These are phyloP conservation scores for Lithodes maja DNA, from an alignment of 2,888 invertebrate genomes.

Conservation along the genomic window DNA sequence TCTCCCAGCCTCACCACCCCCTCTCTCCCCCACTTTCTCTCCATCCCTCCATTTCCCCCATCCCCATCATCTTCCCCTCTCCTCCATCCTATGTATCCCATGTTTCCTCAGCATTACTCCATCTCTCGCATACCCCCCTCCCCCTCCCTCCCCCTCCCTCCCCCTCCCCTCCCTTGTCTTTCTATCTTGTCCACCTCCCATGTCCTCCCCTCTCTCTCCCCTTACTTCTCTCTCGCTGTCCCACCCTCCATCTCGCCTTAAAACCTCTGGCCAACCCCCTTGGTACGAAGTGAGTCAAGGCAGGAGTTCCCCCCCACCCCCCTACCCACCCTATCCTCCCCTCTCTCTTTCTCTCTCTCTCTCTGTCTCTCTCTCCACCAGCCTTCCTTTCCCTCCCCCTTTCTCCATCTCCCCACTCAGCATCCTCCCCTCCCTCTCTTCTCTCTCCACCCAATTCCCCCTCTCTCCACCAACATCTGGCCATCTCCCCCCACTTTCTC, in stretches of 20 bases:
- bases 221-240: no score
- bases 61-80: not conserved
- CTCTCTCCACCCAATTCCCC: not conserved
- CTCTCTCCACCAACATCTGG: not conserved
- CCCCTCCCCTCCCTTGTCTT: no score
- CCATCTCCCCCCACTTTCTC: not conserved
- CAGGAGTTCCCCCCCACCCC: not conserved
- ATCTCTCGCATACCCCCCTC: no score
- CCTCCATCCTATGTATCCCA: not conserved
- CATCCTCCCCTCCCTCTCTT: not conserved
- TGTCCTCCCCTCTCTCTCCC: no score
- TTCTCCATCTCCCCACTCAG: not conserved
- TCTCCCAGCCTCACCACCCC: not conserved
- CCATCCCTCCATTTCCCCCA: not conserved
- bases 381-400: not conserved
- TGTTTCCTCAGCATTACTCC: not conserved
- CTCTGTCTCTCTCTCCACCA: not conserved
- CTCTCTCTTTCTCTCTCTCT: not conserved
- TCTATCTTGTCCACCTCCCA: no score
- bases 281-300: not conserved
- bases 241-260: no score
- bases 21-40: not conserved
- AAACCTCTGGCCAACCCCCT: no score
- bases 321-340: not conserved
- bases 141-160: no score